Base-by-base conservation (phyloP, 2,888 invertebrate genomes). In the Synanthedon formicaeformis region DNA sequence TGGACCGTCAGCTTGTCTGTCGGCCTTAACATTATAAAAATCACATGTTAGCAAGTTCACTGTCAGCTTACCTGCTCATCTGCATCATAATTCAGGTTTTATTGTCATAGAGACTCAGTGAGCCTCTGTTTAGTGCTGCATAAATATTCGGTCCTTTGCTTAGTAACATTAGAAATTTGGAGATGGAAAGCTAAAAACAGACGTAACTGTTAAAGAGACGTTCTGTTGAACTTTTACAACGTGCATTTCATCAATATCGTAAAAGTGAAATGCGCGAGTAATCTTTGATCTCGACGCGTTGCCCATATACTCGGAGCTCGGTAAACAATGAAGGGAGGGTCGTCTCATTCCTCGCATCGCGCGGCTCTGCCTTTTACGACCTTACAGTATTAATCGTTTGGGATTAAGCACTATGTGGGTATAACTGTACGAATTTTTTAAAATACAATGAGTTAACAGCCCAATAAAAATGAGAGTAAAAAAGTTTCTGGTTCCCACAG, bases 251-350 rank as follows among this genome's bases (percentile, higher is more conserved):
- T 77, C 75, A 70, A 75, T 78, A 74, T 74, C 73, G 73, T 78
- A 69, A 74, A 75, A 65, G 67, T 63, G 58, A 68, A 69, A 63
- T 58, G 58, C 53, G 57, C 53, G 54, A 51, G 51, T 64, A 65
- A 73, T 73, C 75, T 79, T 80, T 81, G 78, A 81, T 81, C 77
- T 76, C 59, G 55, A 52, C 58, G 56, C 62, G 58, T 61, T 60
- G 60, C 57, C 58, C 55, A 34, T 34, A 34, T 34, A 34, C 34
- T 55, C 51, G 59, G 59, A 58, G 58, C 55, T 54, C 54, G 10
- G 65, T 69, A 67, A 64, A 71, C 71, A 73, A 67, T 62, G 60
- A 60, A 61, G 57, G 57, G 56, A 52, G 56, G 55, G 45, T 57
- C 50, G 58, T 52, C 50, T 12, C 23, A 10, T 16, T 34, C 34